These are phyloP conservation scores for Proales similis DNA, from an alignment of 1,140 invertebrate species.

Conservation along the genomic window DNA sequence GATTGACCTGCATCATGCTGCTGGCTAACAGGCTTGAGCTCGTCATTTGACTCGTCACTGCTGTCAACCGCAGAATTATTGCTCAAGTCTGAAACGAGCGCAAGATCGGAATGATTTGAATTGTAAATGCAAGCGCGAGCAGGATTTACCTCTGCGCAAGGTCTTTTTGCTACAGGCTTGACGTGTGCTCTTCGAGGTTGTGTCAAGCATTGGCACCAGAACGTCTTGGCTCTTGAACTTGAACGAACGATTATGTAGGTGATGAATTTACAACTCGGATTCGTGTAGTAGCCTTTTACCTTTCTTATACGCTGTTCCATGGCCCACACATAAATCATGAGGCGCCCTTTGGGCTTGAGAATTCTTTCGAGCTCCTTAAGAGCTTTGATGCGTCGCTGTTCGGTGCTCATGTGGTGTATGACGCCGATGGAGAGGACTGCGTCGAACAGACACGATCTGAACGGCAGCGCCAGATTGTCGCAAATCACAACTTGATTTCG, in stretches of 20 bases:
- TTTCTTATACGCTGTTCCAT: conserved; percentile 85
- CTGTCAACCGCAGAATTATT: conserved; percentile 30
- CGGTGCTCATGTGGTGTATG: conserved; percentile 88
- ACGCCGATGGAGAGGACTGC: conserved; percentile 87
- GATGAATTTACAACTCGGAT: not conserved
- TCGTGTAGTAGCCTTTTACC: conserved; percentile 50
- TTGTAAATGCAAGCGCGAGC: not conserved
- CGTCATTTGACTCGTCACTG: conserved; percentile 39
- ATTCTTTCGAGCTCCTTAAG: conserved; percentile 75
- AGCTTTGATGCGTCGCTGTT: conserved; percentile 73
- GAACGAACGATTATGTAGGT: conserved; percentile 38
- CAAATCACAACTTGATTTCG: conserved; percentile 23
- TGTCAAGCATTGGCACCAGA: conserved; percentile 79
- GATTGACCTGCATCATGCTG: too few species aligned
- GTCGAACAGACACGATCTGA: conserved; percentile 83
- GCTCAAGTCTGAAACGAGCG: conserved; percentile 1
- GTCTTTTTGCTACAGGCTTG: too few species aligned
- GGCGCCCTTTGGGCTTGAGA: conserved; percentile 74
- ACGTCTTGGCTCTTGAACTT: conserved; percentile 85
- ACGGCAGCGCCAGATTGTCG: conserved; percentile 46
- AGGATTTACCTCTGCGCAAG: not conserved
- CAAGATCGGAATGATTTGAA: not conserved
- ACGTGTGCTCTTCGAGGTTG: not conserved
- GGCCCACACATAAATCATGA: conserved; percentile 92
- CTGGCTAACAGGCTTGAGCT: too few species aligned